Evolutionary conservation across 1,140 invertebrate species (phyloP), one percentile per base, ranked within the genome.

Genomic region (Apis laboriosa): DNA sequence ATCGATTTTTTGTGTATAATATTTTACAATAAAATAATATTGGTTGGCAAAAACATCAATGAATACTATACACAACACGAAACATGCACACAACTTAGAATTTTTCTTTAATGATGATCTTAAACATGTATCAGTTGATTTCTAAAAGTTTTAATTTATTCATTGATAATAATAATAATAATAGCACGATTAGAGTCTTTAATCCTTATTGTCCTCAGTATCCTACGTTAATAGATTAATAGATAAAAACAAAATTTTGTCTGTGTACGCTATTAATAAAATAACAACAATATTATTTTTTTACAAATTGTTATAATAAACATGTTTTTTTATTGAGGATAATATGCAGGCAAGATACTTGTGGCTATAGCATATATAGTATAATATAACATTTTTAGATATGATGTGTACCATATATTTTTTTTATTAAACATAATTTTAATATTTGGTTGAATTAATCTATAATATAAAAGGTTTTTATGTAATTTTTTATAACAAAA

Each of bases 1-100:
- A 91, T 91, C 78, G 78, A 90, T 90, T 89, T 73, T 88, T 89
- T 86, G 86, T 92, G 91, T 92, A 88, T 85, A 88, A 88, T 89
- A 88, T 89, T 90, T 79, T 85, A 85, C 28, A 87, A 58, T 73
- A 87, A 84, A 77, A 74, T 86, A 85, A 89, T 83, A 87, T 88
- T 77, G 77, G 88, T 89, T 86, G 84, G 86, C 56, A 82, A 90
- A 90, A 79, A 80, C 84, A 89, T 82, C 75, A 83, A 82, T 88
- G 72, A 86, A 91, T 91, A 89, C 88, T 86, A 76, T 88, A 91
- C 92, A 93, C 91, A 82, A 92, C 90, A 93, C 90, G 71, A 92
- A 88, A 93, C 91, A 92, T 90, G 72, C 86, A 90, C 90, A 91
- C 87, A 86, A 84, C 55, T 84, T 87, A 63, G 67, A 86, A 73